These are phyloP conservation scores for Mnemiopsis leidyi DNA, from an alignment of 37 sponge, comb jelly and placozoan species.

Conservation along the genomic window DNA sequence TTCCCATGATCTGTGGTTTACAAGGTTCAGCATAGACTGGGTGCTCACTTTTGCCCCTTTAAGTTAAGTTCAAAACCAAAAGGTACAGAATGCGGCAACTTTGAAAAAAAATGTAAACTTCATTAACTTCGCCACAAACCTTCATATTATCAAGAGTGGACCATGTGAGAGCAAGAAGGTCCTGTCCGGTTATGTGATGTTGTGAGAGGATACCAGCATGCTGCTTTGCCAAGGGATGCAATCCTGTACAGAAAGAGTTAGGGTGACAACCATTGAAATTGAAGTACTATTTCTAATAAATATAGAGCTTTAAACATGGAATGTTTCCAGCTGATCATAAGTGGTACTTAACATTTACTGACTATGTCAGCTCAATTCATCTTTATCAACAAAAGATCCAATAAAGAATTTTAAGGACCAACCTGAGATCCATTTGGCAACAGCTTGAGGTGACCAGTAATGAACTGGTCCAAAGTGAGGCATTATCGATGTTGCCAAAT, in stretches of 20 bases:
- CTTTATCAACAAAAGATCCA: too few relatives aligned
- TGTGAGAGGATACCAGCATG: not conserved
- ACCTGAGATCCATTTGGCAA: slow-evolving; percentile 52
- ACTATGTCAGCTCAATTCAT: too few relatives aligned
- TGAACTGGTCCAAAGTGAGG: slow-evolving; percentile 39
- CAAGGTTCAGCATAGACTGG: not conserved
- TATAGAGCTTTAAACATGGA: not conserved
- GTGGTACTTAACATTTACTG: not conserved
- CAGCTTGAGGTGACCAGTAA: not conserved
- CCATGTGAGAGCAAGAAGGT: not conserved
- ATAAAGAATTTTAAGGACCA: too few relatives aligned
- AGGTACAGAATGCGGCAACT: too few relatives aligned
- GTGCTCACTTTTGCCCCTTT: too few relatives aligned
- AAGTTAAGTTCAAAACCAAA: too few relatives aligned
- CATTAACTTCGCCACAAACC: too few relatives aligned
- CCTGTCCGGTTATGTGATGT: not conserved
- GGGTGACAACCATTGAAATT: not conserved
- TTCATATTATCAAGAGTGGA: not conserved
- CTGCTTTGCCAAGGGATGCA: slow-evolving; percentile 7
- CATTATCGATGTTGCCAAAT: not conserved
- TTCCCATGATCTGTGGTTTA: not conserved
- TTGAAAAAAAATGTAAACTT: too few relatives aligned
- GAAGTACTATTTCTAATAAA: not conserved
- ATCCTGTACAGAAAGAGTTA: not conserved
- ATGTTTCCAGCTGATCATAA: not conserved